A percentile compares a stretch with the other conserved stretches of the same genome.
Conservation (phyloP, 2,113 vertebrate genomes). For the Gracilinanus agilis region DNA sequence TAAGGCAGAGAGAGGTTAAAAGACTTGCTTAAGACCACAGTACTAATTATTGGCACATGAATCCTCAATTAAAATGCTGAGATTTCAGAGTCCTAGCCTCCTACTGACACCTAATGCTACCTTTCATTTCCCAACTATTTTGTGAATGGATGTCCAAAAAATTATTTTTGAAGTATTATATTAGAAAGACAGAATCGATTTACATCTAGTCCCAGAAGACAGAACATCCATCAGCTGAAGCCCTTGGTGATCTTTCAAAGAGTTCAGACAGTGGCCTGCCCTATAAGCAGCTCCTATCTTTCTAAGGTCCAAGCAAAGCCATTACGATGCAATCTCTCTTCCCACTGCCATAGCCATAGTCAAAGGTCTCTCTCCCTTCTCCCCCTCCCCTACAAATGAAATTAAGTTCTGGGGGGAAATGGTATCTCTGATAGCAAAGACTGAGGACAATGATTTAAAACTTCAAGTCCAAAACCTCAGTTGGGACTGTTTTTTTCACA, state of each 20-base stretch:
- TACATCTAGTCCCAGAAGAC: conserved; percentile 12
- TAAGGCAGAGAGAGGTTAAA: conserved; percentile 42
- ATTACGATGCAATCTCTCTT: not conserved
- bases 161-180: conserved; percentile 33
- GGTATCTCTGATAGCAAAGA: not conserved
- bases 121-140: not conserved
- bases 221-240: not conserved
- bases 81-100: conserved; percentile 35
- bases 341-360: not conserved
- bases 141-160: not conserved
- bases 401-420: not conserved
- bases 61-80: not conserved
- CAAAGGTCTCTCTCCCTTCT: conserved; percentile 26
- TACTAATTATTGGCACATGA: conserved; percentile 4
- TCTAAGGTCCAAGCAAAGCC: not conserved
- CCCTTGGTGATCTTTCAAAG: not conserved
- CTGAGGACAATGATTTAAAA: not conserved
- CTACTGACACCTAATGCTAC: not conserved
- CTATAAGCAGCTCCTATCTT: not conserved
- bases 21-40: conserved; percentile 12
- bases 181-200: not conserved
- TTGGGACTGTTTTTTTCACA: not conserved
- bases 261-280: not conserved
- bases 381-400: conserved; percentile 6
- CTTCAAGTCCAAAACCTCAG: not conserved